Evolutionary conservation across 2,888 invertebrate genomes (phyloP), one percentile per base, ranked within the genome.

Genomic region (Mythimna pallens): DNA sequence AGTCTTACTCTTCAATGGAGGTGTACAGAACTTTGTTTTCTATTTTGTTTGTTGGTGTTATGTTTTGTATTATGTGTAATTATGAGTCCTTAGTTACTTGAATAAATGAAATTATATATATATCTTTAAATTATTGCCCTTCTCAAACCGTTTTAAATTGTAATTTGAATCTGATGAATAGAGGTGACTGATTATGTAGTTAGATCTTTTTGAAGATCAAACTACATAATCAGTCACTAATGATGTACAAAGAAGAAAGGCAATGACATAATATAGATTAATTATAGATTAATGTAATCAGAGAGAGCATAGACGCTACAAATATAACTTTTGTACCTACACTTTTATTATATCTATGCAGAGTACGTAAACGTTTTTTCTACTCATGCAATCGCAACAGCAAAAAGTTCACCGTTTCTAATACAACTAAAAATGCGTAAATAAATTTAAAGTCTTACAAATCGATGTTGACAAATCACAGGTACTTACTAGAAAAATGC

Each of bases 361-460:
- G 0, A 59, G 12, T 12, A n/a, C 17, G 12, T 17, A 12, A 58
- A 30, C 8, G 4, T 50, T 50, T 67, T 34, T 10, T 52, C 2
- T 47, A 30, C 4, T 68, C 6, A 54, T 34, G 59, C 40, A 71
- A 76, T 47, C 3, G n/a, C 6, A 14, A 4, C 25, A 1, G 36
- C 34, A 61, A 65, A 78, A 71, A 78, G n/a, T 61, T 40, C 43
- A 58, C 55, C 9, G 9, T 62, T 78, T 55, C 61, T 14, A 72
- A 76, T 62, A n/a, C 47, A 61, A 8, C 17, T 22, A 52, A 55
- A 62, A 78, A 40, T 70, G 55, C 78, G 61, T 65, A 52, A 12
- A 65, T 5, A 78, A 61, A 59, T 57, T 36, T 8, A 61, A 25
- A 65, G 22, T 65, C 72, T 76, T 78, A 36, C 65, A 62, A 77